phyloP scores from a whole-genome alignment of 2,797 vertebrate species.

The Siniperca obscura region DNA sequence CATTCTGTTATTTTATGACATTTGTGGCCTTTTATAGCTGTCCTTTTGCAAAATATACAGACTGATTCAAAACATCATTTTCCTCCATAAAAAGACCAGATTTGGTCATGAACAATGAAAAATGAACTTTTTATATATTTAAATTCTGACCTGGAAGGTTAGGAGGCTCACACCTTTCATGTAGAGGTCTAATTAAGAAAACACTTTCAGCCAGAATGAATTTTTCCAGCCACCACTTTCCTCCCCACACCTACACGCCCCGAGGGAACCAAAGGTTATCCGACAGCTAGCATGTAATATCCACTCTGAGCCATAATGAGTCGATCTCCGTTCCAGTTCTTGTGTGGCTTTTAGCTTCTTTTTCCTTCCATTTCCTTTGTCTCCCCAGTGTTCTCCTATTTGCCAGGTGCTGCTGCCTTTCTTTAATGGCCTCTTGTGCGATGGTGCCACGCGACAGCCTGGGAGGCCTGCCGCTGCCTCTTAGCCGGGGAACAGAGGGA shows the following conservation, averaged over 20 bases:
- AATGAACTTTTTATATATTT: slow-evolving; percentile 10
- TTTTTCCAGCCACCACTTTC: slow-evolving; percentile 13
- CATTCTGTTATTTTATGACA: slow-evolving; percentile 43
- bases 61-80: slow-evolving; percentile 28
- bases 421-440: slow-evolving; percentile 71
- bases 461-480: slow-evolving; percentile 67
- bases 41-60: slow-evolving; percentile 13
- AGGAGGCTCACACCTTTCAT: slow-evolving; percentile 18
- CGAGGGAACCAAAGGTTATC: slow-evolving; percentile 28
- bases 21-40: slow-evolving; percentile 50
- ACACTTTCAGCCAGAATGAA: slow-evolving; percentile 15
- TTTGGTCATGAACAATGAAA: slow-evolving; percentile 9
- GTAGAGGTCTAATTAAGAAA: slow-evolving; percentile 54
- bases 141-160: slow-evolving; percentile 34
- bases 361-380: slow-evolving; percentile 52
- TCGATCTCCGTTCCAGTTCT: slow-evolving; percentile 54
- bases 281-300: slow-evolving; percentile 44
- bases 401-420: slow-evolving; percentile 62
- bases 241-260: slow-evolving; percentile 16
- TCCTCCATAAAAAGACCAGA: background rate
- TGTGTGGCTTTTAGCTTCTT: slow-evolving; percentile 25
- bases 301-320: slow-evolving; percentile 66
- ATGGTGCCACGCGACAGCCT: slow-evolving; percentile 51
- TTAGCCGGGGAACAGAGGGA: slow-evolving; percentile 66
- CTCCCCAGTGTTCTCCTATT: slow-evolving; percentile 42